Base-by-base conservation (phyloP, 2,888 invertebrate genomes). In the Trichacis sp. region DNA sequence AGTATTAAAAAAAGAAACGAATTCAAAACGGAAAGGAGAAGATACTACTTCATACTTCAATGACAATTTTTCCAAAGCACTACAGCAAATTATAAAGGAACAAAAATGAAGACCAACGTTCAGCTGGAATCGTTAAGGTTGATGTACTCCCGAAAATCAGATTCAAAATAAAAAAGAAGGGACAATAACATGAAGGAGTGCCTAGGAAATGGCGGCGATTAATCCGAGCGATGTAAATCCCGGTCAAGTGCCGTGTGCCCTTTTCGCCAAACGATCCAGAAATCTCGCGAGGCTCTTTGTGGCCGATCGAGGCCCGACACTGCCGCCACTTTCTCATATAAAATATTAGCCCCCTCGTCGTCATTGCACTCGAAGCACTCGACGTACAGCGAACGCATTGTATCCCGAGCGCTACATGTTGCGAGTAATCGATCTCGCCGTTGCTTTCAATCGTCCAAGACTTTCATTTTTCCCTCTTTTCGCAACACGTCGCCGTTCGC, bases 191-290 rank as follows among this genome's bases (percentile, higher is more conserved):
- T n/a, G n/a, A n/a, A n/a, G n/a, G n/a, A n/a, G n/a, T n/a, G n/a
- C n/a, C n/a, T n/a, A n/a, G n/a, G n/a, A n/a, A n/a, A n/a, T n/a
- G n/a, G n/a, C 73, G 73, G 65, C 68, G 72, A 74, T 76, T 75
- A 77, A 77, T 76, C 74, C 72, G 72, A 74, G 42, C 46, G 42
- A 36, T 36, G 3, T 63, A 68, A 64, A 62, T 58, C 47, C 40
- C 65, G 58, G 43, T 61, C 49, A 50, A 56, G 64, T 33, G 49
- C 30, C 33, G 43, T 43, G 52, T 51, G 49, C 33, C 60, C 64
- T 69, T 66, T 64, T 66, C 55, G 56, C 43, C 57, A 46, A 30
- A 33, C 42, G 53, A 56, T 54, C 45, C 42, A 59, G 62, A 62
- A 67, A 64, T 55, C 36, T 11, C 36, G 46, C 40, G 55, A 52